Conservation (phyloP, 30 jellyfish, hydroid and myxozoan species). For the Rhopilema esculentum region DNA sequence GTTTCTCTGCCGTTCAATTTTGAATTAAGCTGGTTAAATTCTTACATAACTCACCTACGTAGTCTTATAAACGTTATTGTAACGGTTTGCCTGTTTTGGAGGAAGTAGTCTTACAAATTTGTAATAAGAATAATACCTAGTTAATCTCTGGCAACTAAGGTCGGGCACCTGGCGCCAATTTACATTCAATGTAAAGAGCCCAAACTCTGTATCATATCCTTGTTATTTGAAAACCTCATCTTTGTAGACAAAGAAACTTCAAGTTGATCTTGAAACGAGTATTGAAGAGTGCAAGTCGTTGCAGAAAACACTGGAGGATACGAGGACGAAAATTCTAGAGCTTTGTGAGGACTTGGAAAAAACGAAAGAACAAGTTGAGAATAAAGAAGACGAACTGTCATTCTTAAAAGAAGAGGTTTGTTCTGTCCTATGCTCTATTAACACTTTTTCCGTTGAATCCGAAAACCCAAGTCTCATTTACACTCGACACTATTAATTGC, state of each 20-base stretch:
- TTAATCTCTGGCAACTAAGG: neutral
- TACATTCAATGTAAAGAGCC: neutral
- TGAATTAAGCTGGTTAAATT: too few species aligned
- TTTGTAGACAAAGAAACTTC: constrained; percentile 10
- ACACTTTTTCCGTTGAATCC: too few species aligned
- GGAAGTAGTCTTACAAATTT: neutral
- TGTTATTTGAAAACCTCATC: neutral
- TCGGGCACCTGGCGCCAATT: neutral
- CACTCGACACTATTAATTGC: too few species aligned
- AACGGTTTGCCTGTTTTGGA: neutral
- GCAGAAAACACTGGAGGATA: constrained; percentile 37
- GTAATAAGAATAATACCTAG: neutral
- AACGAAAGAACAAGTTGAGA: constrained; percentile 6
- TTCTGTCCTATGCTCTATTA: too few species aligned
- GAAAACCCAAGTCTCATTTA: too few species aligned
- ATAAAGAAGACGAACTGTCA: constrained; percentile 35
- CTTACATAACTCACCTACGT: too few species aligned
- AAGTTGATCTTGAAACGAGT: constrained; percentile 33
- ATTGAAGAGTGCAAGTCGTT: constrained; percentile 29
- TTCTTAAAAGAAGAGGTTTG: constrained; percentile 25
- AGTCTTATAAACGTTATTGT: too few species aligned
- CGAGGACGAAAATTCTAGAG: constrained; percentile 9
- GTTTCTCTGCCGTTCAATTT: too few species aligned
- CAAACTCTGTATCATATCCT: constrained; percentile 2
- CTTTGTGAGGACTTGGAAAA: constrained; percentile 11